Conservation (phyloP, 2,797 vertebrate species). For the Leptodactylus fallax region DNA sequence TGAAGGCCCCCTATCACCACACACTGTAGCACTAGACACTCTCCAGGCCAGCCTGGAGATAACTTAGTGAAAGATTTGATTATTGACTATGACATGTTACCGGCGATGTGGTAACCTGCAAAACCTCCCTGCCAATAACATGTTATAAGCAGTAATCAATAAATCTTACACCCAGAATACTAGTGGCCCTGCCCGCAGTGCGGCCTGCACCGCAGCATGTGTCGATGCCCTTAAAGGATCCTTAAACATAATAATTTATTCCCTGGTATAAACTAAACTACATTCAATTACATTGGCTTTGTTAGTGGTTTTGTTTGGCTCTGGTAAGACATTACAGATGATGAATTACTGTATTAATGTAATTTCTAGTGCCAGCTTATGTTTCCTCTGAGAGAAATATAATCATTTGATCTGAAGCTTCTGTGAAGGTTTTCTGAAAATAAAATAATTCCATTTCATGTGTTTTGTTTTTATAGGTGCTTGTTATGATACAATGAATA, state of each 20-base stretch:
- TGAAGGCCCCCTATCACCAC: too few species aligned
- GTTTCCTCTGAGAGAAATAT: not conserved
- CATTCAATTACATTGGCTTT: not conserved
- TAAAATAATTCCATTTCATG: not conserved
- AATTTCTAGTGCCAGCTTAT: not conserved
- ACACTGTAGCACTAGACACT: too few species aligned
- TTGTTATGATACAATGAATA: constrained; percentile 95
- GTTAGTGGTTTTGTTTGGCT: not conserved
- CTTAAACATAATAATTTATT: not conserved
- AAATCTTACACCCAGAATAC: too few species aligned
- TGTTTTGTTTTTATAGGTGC: constrained; percentile 78
- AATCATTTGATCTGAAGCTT: not conserved
- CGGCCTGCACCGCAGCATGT: too few species aligned
- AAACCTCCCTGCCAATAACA: too few species aligned
- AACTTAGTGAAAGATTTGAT: too few species aligned
- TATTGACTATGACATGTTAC: too few species aligned
- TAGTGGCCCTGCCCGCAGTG: too few species aligned
- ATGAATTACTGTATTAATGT: not conserved
- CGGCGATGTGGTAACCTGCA: too few species aligned
- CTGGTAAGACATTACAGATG: not conserved
- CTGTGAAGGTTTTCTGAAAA: not conserved
- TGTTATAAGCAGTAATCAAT: too few species aligned
- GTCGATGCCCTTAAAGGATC: too few species aligned
- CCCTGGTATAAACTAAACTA: not conserved
- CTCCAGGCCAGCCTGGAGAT: too few species aligned